Evolutionary conservation across 2,888 invertebrate species (phyloP), one percentile per base, ranked within the genome.

Genomic region (Diachrysia chrysitis): DNA sequence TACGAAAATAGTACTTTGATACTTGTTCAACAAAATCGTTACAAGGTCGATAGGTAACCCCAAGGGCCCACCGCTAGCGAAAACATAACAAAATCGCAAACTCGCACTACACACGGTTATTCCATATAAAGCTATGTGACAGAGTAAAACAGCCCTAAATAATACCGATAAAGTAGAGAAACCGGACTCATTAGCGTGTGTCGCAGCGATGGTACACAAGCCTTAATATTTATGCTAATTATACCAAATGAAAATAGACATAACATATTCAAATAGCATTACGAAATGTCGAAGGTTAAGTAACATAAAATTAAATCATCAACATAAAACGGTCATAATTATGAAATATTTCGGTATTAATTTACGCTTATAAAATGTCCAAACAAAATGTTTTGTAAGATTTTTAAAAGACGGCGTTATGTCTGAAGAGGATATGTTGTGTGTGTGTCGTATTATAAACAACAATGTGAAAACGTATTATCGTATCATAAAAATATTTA

Each of bases 11-110:
- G 68, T 66, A 63, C 71, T 58, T 65, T 66, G 73, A 79, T 81
- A 79, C 78, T 72, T 73, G 71, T 74, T 66, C 55, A 79, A 76
- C 73, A 70, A 78, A 85, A 83, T 80, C 71, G 73, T 79, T 78
- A 79, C 84, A 85, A 83, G 83, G 82, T 71, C 83, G 72, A 55
- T 58, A 59, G 46, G 16, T 64, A 55, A 58, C 21, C 70, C 53
- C 37, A 25, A 53, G 63, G 66, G 9, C 55, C 25, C 61, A 70
- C 48, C 60, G 68, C 46, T 7, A 65, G 79, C 77, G 79, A 46
- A 10, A 46, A 54, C 19, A 37, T 32, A 35, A 54, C 32, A 60
- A 59, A 57, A 51, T 16, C 29, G 12, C 6, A 0, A 53, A 59
- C 42, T 46, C n/a, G n/a, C n/a, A 48, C 16, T 12, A 23, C 32